These are phyloP conservation scores for Drosophila pseudoananassae DNA, from an alignment of 1,140 invertebrate genomes.

Conservation along the genomic window DNA sequence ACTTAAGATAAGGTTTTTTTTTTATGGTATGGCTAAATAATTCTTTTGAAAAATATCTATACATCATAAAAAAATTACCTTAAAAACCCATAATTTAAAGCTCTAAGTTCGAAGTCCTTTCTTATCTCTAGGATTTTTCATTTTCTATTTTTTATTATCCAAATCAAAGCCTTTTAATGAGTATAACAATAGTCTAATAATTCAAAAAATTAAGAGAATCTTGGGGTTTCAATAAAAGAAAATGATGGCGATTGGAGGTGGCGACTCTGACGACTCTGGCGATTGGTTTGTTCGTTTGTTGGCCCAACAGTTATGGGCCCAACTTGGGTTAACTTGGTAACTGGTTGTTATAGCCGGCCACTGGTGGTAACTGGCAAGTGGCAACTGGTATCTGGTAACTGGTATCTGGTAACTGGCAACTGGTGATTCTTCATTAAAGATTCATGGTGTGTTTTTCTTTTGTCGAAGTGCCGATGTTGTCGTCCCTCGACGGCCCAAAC, in stretches of 20 bases:
- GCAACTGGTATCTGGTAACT: constrained; percentile 10
- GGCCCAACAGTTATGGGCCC: constrained; percentile 39
- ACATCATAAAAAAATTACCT: too few species aligned
- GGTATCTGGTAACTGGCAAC: constrained; percentile 11
- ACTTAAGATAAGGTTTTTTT: too few species aligned
- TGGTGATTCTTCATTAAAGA: constrained; percentile 80
- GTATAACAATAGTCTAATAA: too few species aligned
- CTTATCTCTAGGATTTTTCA: too few species aligned
- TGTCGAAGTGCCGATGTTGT: constrained; percentile 24
- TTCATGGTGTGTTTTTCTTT: constrained; percentile 81
- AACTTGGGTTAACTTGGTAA: constrained; percentile 34
- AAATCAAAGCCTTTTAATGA: too few species aligned
- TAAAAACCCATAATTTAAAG: too few species aligned
- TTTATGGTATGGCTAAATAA: too few species aligned
- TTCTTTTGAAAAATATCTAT: too few species aligned
- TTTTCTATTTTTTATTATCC: too few species aligned
- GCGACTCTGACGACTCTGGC: constrained; percentile 33
- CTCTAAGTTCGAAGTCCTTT: too few species aligned
- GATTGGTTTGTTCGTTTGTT: constrained; percentile 30
- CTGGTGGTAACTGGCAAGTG: constrained; percentile 5
- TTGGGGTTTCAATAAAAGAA: constrained; percentile 8
- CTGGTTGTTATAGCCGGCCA: constrained; percentile 2
- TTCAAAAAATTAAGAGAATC: too few species aligned
- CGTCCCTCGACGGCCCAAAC: constrained; percentile 23
- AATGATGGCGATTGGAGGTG: background rate